These are phyloP conservation scores for Chauna torquata DNA, from an alignment of 2,113 vertebrate genomes.

Conservation along the genomic window DNA sequence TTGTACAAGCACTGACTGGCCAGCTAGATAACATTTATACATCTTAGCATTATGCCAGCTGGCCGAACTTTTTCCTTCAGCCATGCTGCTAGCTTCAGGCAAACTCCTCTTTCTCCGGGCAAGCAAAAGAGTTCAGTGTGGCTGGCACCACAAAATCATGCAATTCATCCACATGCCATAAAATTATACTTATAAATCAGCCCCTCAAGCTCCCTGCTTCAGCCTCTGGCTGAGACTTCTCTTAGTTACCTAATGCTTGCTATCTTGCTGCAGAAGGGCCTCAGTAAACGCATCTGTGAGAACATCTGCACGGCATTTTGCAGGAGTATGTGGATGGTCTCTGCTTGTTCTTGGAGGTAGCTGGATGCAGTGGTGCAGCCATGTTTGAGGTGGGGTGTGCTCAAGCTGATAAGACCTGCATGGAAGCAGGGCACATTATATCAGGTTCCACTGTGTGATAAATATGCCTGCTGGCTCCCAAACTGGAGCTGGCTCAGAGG, in stretches of 20 bases:
- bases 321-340: background rate
- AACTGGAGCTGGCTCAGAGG: background rate
- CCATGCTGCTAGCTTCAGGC: background rate
- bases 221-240: background rate
- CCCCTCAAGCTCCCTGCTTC: background rate
- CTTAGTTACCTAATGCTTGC: background rate
- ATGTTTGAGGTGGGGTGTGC: background rate
- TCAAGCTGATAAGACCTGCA: background rate
- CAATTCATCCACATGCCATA: background rate
- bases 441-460: background rate
- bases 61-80: background rate
- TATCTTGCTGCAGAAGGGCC: background rate
- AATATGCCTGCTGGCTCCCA: background rate
- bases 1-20: background rate
- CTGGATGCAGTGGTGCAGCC: background rate
- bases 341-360: background rate
- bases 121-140: background rate
- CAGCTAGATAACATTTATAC: background rate
- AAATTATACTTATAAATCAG: background rate
- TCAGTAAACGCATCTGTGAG: background rate
- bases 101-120: background rate
- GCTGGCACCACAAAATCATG: background rate
- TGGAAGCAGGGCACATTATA: background rate
- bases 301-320: background rate
- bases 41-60: background rate